Conservation (phyloP, 2,113 vertebrate genomes). For the Mus spicilegus region DNA sequence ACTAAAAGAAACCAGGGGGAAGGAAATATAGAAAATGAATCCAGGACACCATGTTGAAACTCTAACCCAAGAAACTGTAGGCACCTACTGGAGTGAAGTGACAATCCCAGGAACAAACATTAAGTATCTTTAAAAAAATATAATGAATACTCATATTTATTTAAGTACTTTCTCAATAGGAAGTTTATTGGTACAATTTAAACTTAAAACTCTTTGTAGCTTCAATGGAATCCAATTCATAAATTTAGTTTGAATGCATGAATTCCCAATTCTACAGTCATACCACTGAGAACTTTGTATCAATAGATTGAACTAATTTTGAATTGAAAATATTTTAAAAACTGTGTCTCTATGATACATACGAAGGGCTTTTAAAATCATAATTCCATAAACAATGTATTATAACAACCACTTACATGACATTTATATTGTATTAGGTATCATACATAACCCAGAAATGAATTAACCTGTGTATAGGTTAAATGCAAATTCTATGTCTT, state of each 20-base stretch:
- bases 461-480: not conserved
- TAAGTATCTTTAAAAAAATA: not conserved
- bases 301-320: not conserved
- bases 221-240: not conserved
- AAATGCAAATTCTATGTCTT: not conserved
- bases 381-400: not conserved
- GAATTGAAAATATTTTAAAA: not conserved
- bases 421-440: not conserved
- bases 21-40: constrained; percentile 47
- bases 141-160: not conserved
- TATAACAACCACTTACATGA: not conserved
- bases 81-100: not conserved
- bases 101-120: not conserved
- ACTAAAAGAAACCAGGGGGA: not conserved
- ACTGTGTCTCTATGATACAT: not conserved
- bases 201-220: constrained; percentile 23
- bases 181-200: constrained; percentile 2
- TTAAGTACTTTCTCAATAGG: not conserved
- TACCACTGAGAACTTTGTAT: not conserved
- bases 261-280: not conserved
- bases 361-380: not conserved
- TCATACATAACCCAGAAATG: not conserved
- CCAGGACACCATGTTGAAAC: not conserved
- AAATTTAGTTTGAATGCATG: not conserved
- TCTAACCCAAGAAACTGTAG: not conserved